Conservation (phyloP, 30 jellyfish, hydroid and myxozoan genomes). For the Sanderia malayensis region DNA sequence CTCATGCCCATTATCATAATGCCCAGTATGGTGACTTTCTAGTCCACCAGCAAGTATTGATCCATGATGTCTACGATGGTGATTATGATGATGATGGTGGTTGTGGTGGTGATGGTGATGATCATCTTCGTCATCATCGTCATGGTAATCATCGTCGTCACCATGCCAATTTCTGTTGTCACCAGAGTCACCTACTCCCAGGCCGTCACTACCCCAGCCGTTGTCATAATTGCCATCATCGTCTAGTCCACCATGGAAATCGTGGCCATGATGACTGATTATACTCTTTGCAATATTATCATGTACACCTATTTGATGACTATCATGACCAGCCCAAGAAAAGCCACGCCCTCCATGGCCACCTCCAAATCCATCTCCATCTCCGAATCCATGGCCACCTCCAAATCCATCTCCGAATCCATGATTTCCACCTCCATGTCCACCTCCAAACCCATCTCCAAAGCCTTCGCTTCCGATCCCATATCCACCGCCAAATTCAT, state of each 20-base stretch:
- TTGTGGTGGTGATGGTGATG: not conserved
- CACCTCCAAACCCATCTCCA: constrained; percentile 13
- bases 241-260: constrained; percentile 52
- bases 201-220: constrained; percentile 69
- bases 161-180: not conserved
- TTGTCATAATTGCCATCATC: constrained; percentile 50
- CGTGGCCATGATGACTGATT: constrained; percentile 54
- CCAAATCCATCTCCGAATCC: constrained; percentile 45
- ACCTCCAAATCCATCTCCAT: constrained; percentile 7
- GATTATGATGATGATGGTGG: not conserved
- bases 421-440: constrained; percentile 10
- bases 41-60: constrained; percentile 50
- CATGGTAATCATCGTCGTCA: constrained; percentile 7
- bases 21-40: constrained; percentile 40
- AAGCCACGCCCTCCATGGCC: not conserved
- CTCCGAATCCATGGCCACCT: constrained; percentile 29
- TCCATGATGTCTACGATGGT: constrained; percentile 33
- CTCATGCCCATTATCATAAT: constrained; percentile 42
- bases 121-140: constrained; percentile 19
- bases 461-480: constrained; percentile 10
- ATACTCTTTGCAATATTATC: constrained; percentile 36
- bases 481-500: constrained; percentile 35
- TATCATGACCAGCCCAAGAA: constrained; percentile 5
- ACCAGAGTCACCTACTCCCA: constrained; percentile 26
- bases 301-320: not conserved